A percentile compares a stretch with the other conserved stretches of the same genome.
These are phyloP conservation scores for Solenodon paradoxus DNA, from an alignment of 2,113 vertebrate species.

Conservation along the genomic window DNA sequence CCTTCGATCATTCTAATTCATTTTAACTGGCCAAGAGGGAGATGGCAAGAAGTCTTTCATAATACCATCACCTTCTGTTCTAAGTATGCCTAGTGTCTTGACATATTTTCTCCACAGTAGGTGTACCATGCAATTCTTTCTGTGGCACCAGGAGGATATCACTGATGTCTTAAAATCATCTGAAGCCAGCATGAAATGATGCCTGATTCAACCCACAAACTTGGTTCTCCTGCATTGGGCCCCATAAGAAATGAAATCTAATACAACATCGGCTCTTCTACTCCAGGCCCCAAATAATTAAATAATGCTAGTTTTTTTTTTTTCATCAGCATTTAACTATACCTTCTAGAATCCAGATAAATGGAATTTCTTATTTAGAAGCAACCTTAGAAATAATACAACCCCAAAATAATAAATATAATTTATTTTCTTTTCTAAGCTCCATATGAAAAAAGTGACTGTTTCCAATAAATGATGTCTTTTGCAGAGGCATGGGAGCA, in stretches of 20 bases:
- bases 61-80: neutral
- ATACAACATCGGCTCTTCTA: neutral
- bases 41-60: slow-evolving; percentile 49
- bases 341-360: neutral
- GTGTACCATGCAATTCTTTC: neutral
- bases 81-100: neutral
- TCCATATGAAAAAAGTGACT: neutral
- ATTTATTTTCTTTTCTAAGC: neutral
- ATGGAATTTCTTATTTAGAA: neutral
- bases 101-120: slow-evolving; percentile 18
- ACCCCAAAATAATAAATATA: neutral
- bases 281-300: neutral
- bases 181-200: neutral
- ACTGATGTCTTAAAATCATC: neutral
- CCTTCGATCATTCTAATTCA: slow-evolving; percentile 55
- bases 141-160: neutral
- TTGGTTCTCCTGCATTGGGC: neutral
- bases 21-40: slow-evolving; percentile 54
- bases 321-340: neutral
- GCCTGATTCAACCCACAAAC: neutral
- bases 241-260: neutral
- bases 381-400: neutral
- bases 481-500: neutral
- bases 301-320: neutral
- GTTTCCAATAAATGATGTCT: neutral